phyloP scores from a whole-genome alignment of 2,888 invertebrate species.

The Coenonympha arcania region DNA sequence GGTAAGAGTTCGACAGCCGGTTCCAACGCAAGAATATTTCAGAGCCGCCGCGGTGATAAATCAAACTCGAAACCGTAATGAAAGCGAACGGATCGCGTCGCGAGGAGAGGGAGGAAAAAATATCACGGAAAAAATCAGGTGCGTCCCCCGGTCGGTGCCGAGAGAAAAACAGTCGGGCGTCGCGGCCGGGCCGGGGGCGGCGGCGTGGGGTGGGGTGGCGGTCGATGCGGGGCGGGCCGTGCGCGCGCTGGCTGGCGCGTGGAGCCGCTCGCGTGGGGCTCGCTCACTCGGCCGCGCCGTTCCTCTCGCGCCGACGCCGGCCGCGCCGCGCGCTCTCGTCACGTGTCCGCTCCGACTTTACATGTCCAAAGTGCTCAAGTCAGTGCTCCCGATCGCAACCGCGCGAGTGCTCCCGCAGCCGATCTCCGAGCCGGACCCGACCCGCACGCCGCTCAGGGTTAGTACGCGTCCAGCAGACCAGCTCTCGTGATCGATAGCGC shows the following conservation, averaged over 20 bases:
- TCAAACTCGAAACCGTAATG: constrained; percentile 75
- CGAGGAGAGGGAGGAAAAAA: constrained; percentile 73
- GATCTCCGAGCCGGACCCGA: constrained; percentile 64
- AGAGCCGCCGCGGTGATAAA: constrained; percentile 71
- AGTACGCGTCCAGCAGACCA: constrained; percentile 41
- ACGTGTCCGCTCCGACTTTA: constrained; percentile 59
- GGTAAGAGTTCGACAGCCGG: constrained; percentile 68
- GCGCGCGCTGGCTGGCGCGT: constrained; percentile 59
- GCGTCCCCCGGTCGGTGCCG: constrained; percentile 70
- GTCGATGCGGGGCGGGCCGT: constrained; percentile 57
- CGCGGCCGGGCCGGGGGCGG: constrained; percentile 43
- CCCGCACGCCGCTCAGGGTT: constrained; percentile 68
- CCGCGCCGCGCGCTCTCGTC: constrained; percentile 59
- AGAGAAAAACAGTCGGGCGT: constrained; percentile 70
- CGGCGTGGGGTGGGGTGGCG: constrained; percentile 55
- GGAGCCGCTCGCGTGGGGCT: constrained; percentile 46
- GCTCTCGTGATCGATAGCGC: constrained; percentile 47
- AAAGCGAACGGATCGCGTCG: constrained; percentile 75
- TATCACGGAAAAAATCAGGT: constrained; percentile 75
- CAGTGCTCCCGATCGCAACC: constrained; percentile 70
- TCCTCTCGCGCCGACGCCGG: constrained; percentile 65
- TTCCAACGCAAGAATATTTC: constrained; percentile 70
- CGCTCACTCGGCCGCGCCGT: constrained; percentile 64
- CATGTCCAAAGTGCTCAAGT: constrained; percentile 71
- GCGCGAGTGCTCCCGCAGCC: constrained; percentile 69